Evolutionary conservation across 2,113 vertebrate species (phyloP), one percentile per base, ranked within the genome.

Genomic region (Myxocyprinus asiaticus): DNA sequence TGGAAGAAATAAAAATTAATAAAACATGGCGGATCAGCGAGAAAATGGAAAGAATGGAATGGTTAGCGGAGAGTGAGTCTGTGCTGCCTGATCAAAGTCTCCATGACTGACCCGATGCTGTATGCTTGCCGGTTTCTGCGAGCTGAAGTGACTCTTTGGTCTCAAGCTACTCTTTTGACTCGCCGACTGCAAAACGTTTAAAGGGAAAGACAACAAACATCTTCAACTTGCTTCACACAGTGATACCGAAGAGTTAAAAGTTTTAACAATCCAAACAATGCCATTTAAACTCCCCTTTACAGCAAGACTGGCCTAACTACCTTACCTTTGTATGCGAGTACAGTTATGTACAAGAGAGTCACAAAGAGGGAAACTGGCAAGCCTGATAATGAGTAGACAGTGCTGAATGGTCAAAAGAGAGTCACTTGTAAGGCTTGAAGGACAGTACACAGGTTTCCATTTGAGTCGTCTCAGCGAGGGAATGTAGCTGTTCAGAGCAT

Each of bases 371-470:
- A 64, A 15, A 79, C 81, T 65, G 80, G 76, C 78, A 59, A 69
- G 76, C 74, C 69, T 86, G 86, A 86, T 81, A 88, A 78, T 83
- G 77, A 89, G 83, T 91, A 91, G 85, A 89, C 89, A 88, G 87
- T 81, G 66, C 9, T 4, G 56, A 15, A 71, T 81, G 88, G 92
- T 91, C 86, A 92, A 89, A 88, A 85, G 70, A 17, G 82, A 86
- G 87, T 80, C 82, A 87, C 59, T 22, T 86, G 82, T 85, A 81
- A 88, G 78, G 86, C 85, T 85, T 90, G 88, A 92, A 90, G 89
- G 89, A 89, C 88, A 85, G 82, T 77, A 67, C 85, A 87, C 82
- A 90, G 84, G 86, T 86, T 85, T 76, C 66, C 84, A 79, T 87
- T 88, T 86, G 81, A 89, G 83, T 78, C 22, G 3, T 33, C 86